Conservation (phyloP, 2,113 vertebrate genomes). For the Condylura cristata region DNA sequence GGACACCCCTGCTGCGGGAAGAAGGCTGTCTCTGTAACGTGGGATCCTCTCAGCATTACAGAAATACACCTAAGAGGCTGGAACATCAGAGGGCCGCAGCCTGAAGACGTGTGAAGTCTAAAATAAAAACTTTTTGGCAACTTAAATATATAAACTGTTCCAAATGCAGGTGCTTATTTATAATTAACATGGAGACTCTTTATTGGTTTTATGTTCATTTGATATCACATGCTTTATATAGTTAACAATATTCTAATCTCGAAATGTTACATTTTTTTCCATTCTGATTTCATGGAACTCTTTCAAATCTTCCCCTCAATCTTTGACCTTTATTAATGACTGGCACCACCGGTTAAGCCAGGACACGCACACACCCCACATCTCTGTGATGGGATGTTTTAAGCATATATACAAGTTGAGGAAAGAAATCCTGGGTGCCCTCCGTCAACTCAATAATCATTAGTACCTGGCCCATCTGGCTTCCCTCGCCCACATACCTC, state of each 20-base stretch:
- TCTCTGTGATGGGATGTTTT: not conserved
- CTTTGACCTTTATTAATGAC: not conserved
- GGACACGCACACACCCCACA: not conserved
- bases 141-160: not conserved
- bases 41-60: not conserved
- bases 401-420: not conserved
- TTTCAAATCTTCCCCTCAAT: not conserved
- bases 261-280: not conserved
- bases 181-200: not conserved
- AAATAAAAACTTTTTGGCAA: not conserved
- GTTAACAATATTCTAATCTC: not conserved
- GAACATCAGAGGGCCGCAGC: not conserved
- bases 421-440: not conserved
- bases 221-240: not conserved
- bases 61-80: not conserved
- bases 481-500: not conserved
- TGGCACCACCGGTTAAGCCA: not conserved
- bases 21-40: not conserved
- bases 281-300: not conserved
- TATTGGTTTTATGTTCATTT: not conserved
- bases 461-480: not conserved
- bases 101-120: not conserved
- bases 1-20: not conserved
- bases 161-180: not conserved
- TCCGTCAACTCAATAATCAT: not conserved